These are phyloP conservation scores for Lepidocyrtoides sp. DNA, from an alignment of 2,888 invertebrate species.

Conservation along the genomic window DNA sequence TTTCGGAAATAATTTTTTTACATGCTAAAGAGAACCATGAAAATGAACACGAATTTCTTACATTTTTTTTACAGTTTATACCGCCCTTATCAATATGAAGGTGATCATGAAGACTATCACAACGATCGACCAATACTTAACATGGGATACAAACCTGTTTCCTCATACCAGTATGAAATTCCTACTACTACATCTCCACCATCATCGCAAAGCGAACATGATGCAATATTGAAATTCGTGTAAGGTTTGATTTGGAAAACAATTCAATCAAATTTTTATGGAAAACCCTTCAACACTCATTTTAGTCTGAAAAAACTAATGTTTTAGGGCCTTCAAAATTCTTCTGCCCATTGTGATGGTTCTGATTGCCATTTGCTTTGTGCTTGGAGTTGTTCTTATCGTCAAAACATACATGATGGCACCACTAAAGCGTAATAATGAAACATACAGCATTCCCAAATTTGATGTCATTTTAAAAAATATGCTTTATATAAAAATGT, in stretches of 20 bases:
- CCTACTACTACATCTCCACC: background rate
- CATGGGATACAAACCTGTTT: too few species aligned
- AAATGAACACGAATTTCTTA: too few species aligned
- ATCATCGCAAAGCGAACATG: background rate
- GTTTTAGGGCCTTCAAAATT: conserved; percentile 31
- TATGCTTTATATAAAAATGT: too few species aligned
- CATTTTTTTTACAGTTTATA: too few species aligned
- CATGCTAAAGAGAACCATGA: too few species aligned
- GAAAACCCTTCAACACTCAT: background rate
- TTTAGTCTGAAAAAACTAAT: background rate
- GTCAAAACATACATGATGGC: conserved; percentile 71
- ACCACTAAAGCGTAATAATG: conserved; percentile 57
- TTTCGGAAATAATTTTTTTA: too few species aligned
- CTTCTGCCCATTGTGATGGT: conserved; percentile 41
- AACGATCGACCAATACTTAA: too few species aligned
- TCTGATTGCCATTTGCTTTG: conserved; percentile 56
- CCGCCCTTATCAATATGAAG: too few species aligned
- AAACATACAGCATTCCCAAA: too few species aligned
- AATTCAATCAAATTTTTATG: background rate
- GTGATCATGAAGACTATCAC: too few species aligned
- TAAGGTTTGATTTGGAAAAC: background rate
- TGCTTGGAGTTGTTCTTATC: conserved; percentile 60
- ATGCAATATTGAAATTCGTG: background rate
- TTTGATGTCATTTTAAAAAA: too few species aligned
- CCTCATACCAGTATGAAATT: too few species aligned